Percentiles rank a stretch among this genome's conserved stretches.
Conservation (phyloP, 2,113 vertebrate species). For the Lichenostomus cassidix region DNA sequence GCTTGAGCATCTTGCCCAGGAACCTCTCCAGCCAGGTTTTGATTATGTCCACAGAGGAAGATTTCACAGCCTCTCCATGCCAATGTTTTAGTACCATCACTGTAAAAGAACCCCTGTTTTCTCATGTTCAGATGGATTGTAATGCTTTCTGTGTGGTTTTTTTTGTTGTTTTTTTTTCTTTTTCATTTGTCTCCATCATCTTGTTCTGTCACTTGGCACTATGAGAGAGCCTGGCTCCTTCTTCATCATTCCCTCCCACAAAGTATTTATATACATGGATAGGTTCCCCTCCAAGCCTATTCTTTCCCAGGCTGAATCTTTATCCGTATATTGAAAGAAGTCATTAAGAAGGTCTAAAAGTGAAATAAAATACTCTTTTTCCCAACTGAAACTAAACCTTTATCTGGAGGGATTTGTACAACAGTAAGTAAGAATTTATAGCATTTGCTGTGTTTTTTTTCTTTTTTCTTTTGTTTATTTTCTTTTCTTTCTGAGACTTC, state of each 20-base stretch:
- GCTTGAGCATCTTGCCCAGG: not conserved
- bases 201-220: not conserved
- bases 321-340: not conserved
- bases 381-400: not conserved
- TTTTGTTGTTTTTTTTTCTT: not conserved
- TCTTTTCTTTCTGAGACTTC: not conserved
- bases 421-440: not conserved
- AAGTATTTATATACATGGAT: not conserved
- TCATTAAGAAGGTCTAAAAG: not conserved
- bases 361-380: not conserved
- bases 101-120: not conserved
- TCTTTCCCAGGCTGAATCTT: not conserved
- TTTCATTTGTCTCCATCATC: not conserved
- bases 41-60: not conserved
- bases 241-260: not conserved
- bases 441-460: not conserved
- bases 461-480: rapidly evolving
- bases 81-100: not conserved
- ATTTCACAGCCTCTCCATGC: not conserved
- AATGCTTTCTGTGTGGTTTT: not conserved
- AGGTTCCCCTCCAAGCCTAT: not conserved
- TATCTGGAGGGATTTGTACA: not conserved
- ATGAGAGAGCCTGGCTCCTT: not conserved
- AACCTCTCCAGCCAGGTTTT: not conserved
- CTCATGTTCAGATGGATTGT: not conserved